Evolutionary conservation across 2,113 vertebrate genomes (phyloP).

Genomic region (Ranitomeya variabilis): DNA sequence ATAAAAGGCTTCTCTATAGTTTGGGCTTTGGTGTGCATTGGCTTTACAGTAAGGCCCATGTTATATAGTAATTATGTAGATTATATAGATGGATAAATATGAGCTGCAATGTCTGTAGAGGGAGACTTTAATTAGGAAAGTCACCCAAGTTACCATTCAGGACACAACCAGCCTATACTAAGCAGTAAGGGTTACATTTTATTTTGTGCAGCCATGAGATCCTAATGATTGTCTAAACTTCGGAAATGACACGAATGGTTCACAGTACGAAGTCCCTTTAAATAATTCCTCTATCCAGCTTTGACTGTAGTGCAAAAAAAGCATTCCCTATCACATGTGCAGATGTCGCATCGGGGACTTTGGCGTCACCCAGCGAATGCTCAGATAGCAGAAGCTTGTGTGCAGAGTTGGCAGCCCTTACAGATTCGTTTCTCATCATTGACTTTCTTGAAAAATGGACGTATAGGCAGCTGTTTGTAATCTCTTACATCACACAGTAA

Average conservation of each 20-base stretch:
- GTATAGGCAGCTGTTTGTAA: constrained; percentile 62
- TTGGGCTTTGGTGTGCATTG: constrained; percentile 27
- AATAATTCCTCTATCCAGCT: constrained; percentile 70
- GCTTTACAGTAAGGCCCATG: constrained; percentile 35
- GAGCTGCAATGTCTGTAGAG: background rate
- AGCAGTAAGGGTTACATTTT: background rate
- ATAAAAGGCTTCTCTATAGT: background rate
- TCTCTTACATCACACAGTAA: constrained; percentile 11
- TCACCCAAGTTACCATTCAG: background rate
- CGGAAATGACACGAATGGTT: constrained; percentile 77
- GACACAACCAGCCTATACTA: background rate
- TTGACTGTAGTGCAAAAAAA: constrained; percentile 84
- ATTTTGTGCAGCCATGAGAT: constrained; percentile 56
- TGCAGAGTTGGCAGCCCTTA: constrained; percentile 63
- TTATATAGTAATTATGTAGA: constrained; percentile 15
- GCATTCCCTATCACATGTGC: constrained; percentile 72
- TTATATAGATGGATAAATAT: background rate
- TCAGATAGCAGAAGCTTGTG: constrained; percentile 43
- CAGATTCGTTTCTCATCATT: constrained; percentile 77
- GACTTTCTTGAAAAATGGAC: constrained; percentile 13
- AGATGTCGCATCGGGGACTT: constrained; percentile 61
- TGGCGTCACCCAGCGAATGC: constrained; percentile 69
- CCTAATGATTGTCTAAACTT: constrained; percentile 81
- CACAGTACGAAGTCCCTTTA: constrained; percentile 83
- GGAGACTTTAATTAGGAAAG: background rate